Conservation (phyloP, 2,888 invertebrate species). For the Nemapogon koenigi region DNA sequence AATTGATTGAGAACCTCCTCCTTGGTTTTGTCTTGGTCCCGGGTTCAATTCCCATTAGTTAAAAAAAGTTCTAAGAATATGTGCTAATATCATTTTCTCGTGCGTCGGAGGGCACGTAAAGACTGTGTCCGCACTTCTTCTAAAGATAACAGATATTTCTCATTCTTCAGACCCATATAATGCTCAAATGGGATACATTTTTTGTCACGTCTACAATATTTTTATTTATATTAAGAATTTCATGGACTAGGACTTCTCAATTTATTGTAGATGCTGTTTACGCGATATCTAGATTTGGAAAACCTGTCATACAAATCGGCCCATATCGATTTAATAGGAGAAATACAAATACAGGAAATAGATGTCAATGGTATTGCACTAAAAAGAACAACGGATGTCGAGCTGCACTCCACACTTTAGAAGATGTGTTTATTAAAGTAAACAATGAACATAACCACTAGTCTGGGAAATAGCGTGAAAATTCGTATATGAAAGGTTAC, state of each 20-base stretch:
- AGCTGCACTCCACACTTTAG: background rate
- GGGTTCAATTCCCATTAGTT: too few species aligned
- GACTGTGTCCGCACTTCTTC: too few species aligned
- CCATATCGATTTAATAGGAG: conserved; percentile 12
- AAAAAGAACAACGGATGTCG: background rate
- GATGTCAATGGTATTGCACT: conserved; percentile 6
- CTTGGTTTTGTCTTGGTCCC: too few species aligned
- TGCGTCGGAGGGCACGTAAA: too few species aligned
- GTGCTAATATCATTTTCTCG: too few species aligned
- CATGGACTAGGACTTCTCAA: background rate
- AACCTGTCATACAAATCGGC: conserved; percentile 9
- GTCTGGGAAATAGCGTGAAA: too few species aligned
- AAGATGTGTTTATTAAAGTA: too few species aligned
- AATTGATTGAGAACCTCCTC: too few species aligned
- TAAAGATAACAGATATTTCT: background rate
- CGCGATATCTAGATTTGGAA: conserved; percentile 2
- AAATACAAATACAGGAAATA: conserved; percentile 1
- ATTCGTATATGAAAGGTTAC: too few species aligned
- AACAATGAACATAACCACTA: too few species aligned
- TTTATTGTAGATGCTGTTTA: conserved; percentile 1
- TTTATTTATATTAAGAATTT: background rate
- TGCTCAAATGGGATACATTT: background rate
- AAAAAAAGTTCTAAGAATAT: too few species aligned
- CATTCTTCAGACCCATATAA: background rate
- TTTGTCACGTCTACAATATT: background rate